Evolutionary conservation across 2,113 vertebrate species (phyloP).

Genomic region (Callopanchax toddi): DNA sequence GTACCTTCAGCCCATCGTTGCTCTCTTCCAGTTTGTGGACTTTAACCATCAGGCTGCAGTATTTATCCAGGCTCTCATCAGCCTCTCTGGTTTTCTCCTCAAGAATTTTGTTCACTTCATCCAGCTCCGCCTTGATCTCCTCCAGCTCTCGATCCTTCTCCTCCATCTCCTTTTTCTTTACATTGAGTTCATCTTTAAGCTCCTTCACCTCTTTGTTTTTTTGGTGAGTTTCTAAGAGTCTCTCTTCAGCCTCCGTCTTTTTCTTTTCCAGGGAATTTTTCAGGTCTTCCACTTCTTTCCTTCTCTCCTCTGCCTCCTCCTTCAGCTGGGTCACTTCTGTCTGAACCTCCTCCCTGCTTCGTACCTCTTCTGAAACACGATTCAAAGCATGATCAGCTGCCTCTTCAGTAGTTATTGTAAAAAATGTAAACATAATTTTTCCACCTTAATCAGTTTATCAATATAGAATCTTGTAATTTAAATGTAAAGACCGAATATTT

Average conservation of each 20-base stretch:
- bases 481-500: not conserved
- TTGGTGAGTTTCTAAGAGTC: not conserved
- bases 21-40: conserved; percentile 87
- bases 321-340: conserved; percentile 79
- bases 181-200: conserved; percentile 41
- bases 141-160: conserved; percentile 44
- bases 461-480: not conserved
- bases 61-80: conserved; percentile 89
- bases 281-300: conserved; percentile 62
- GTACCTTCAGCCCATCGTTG: conserved; percentile 83
- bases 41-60: conserved; percentile 85
- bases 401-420: not conserved
- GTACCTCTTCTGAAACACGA: conserved; percentile 17
- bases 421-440: not conserved
- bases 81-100: conserved; percentile 85
- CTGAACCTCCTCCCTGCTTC: conserved; percentile 19
- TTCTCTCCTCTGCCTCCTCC: conserved; percentile 44
- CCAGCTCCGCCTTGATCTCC: conserved; percentile 75
- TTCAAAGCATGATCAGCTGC: not conserved
- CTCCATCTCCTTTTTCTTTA: conserved; percentile 27
- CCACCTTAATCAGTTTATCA: too few relatives aligned
- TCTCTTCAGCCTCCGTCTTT: conserved; percentile 30
- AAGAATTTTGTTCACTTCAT: conserved; percentile 80
- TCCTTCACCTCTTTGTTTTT: conserved; percentile 57
- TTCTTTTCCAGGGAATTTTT: conserved; percentile 47